Evolutionary conservation across 2,888 invertebrate species (phyloP), one percentile per base, ranked within the genome.

Genomic region (Tineola bisselliella): DNA sequence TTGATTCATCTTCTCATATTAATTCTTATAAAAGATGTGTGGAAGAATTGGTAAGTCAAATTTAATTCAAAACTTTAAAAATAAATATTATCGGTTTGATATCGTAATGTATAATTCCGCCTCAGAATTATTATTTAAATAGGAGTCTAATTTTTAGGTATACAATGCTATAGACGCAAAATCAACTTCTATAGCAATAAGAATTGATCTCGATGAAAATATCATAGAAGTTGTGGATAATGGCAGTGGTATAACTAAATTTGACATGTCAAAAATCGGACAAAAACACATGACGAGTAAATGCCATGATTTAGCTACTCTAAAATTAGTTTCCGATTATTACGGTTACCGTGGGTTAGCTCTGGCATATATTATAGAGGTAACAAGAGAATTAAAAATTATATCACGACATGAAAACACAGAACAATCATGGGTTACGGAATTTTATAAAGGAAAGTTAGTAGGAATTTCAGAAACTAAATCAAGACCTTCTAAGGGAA

Each of bases 141-240:
- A 38, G n/a, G n/a, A 18, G n/a, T 33, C 6, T 25, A 25, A 25
- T 25, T 25, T 25, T 25, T 64, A 93, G 92, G 88, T 92, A 31
- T 82, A 89, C 63, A 94, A 94, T 77, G 88, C 92, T 25, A 72
- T 94, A 63, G 92, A 93, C 77, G 92, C 92, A 10, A 87, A 88
- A 64, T 89, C 94, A 1, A 90, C 89, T 15, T 90, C 91, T 19
- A 89, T 95, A 62, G 93, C 92, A 17, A 84, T 94, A 60, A 84
- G 93, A 68, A 72, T 94, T 19, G 83, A 93, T 73, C 75, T 91
- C 25, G 71, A 79, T 62, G 84, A 88, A 63, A 88, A 87, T 67
- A 88, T 86, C 65, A 86, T 95, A 65, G 92, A 93, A 88, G 91
- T 94, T 6, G 87, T 94, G 44, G 95, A 95, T 72, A 93, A 94